phyloP scores from a whole-genome alignment of 1,140 invertebrate species.

The Temnothorax curvispinosus region DNA sequence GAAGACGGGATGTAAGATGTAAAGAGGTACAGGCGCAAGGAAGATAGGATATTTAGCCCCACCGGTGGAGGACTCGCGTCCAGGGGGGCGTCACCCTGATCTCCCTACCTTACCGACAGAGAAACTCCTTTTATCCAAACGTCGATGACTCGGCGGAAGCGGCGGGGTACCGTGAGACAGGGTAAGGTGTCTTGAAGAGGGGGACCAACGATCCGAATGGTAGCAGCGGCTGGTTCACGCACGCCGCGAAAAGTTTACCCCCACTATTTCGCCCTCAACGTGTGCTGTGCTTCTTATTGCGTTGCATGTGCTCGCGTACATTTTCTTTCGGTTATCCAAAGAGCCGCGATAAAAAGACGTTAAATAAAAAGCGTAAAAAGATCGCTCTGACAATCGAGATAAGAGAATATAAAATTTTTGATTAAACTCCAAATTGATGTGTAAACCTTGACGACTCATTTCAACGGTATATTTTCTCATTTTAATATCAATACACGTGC shows the following conservation, averaged over 20 bases:
- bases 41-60: conserved; percentile 18
- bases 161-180: conserved; percentile 5
- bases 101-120: conserved; percentile 42
- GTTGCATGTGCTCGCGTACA: neutral
- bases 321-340: conserved; percentile 29
- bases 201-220: conserved; percentile 31
- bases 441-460: neutral
- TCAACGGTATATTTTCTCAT: neutral
- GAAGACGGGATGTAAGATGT: neutral
- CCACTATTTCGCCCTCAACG: conserved; percentile 18
- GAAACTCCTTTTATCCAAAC: conserved; percentile 54
- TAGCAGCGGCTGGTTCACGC: conserved; percentile 31
- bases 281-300: conserved; percentile 33
- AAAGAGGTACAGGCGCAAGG: neutral
- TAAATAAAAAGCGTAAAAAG: neutral
- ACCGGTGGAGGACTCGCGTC: conserved; percentile 20
- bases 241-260: conserved; percentile 36
- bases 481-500: neutral
- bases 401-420: neutral
- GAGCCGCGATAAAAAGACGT: neutral
- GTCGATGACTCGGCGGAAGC: conserved; percentile 36
- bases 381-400: neutral
- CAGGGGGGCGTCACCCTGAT: conserved; percentile 54
- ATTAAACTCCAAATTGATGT: conserved; percentile 4
- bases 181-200: conserved; percentile 24